Percentiles rank a stretch among this genome's conserved stretches.
These are phyloP conservation scores for Nibea coibor DNA, from an alignment of 2,113 vertebrate species.

Conservation along the genomic window DNA sequence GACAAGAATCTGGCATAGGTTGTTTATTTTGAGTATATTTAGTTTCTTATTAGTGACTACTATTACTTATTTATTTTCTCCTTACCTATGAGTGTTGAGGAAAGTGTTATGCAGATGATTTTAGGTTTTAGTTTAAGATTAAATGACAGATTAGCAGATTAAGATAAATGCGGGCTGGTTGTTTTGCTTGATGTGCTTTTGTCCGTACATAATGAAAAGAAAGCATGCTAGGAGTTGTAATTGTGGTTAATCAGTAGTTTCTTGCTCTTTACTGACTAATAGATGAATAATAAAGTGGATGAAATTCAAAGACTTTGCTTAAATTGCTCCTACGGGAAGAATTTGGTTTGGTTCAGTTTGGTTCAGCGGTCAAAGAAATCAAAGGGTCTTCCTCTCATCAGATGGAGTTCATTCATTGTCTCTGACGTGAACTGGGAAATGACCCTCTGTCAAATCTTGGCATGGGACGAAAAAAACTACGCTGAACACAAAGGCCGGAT, in stretches of 20 bases:
- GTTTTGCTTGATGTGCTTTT: background rate
- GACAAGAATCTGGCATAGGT: background rate
- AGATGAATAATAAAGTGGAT: background rate
- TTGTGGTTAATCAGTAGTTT: background rate
- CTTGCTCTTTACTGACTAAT: background rate
- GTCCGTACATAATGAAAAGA: background rate
- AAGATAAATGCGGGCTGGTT: no score
- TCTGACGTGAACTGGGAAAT: slow-evolving; percentile 21
- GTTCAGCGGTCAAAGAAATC: background rate
- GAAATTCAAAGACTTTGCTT: background rate
- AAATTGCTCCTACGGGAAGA: background rate
- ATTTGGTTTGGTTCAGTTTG: no score
- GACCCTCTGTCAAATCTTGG: background rate
- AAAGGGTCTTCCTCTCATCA: background rate
- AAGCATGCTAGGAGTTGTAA: background rate
- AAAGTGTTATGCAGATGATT: background rate
- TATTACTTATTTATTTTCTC: background rate
- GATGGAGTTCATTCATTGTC: slow-evolving; percentile 11
- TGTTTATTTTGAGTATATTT: background rate
- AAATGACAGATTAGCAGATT: no score
- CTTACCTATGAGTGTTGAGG: background rate
- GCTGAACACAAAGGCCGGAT: slow-evolving; percentile 44
- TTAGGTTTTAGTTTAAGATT: no score
- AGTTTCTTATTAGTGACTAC: background rate
- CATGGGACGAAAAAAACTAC: background rate